A percentile compares a stretch with the other conserved stretches of the same genome.
phyloP scores from a whole-genome alignment of 2,888 invertebrate species.

The Noctua comes region DNA sequence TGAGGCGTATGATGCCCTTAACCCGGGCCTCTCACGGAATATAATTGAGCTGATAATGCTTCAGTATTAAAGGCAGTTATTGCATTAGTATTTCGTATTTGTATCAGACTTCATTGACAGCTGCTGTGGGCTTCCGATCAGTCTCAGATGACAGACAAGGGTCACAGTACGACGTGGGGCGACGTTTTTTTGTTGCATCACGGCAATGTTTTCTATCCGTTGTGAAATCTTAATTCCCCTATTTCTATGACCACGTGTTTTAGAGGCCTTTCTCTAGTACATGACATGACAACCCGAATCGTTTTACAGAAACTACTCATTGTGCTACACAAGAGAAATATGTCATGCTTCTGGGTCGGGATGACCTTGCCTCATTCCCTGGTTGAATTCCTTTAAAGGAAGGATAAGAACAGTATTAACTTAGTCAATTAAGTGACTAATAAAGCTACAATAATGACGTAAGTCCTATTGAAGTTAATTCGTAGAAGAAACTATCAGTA shows the following conservation, averaged over 20 bases:
- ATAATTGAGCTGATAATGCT: not conserved
- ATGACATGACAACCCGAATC: not conserved
- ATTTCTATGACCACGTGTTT: not conserved
- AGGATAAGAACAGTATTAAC: constrained; percentile 16
- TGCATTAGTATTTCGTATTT: constrained; percentile 5
- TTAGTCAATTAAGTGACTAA: constrained; percentile 12
- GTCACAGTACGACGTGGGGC: not conserved
- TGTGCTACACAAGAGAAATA: not conserved
- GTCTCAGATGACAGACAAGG: constrained; percentile 5
- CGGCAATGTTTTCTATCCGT: not conserved
- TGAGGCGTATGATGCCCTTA: constrained; percentile 29
- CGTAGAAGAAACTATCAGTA: constrained; percentile 15
- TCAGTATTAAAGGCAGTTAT: not conserved
- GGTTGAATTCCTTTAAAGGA: constrained; percentile 7
- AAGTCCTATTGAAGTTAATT: constrained; percentile 22
- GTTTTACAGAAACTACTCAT: not conserved
- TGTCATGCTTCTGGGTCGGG: not conserved
- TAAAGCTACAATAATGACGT: constrained; percentile 17
- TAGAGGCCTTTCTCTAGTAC: not conserved
- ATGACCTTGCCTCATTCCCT: constrained; percentile 1
- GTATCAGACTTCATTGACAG: not conserved
- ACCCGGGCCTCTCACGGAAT: constrained; percentile 12
- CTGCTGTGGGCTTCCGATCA: constrained; percentile 15
- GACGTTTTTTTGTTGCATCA: constrained; percentile 3
- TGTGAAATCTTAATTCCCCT: not conserved